phyloP scores from a whole-genome alignment of 2,797 vertebrate genomes.

The Manis pentadactyla region DNA sequence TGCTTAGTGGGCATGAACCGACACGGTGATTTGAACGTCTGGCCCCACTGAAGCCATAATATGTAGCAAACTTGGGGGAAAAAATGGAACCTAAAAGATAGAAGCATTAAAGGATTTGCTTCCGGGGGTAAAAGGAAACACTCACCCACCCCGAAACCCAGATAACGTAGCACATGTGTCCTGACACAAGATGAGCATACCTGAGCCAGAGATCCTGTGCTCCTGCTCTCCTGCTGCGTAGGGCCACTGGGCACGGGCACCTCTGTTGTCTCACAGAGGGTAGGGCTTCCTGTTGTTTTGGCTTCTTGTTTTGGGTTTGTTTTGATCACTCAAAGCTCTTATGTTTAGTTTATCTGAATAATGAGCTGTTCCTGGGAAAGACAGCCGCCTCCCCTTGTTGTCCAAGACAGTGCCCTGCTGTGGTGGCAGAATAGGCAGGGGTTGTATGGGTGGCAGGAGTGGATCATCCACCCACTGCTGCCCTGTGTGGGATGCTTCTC shows the following conservation, averaged over 20 bases:
- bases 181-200: not conserved
- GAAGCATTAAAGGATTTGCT: constrained; percentile 42
- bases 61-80: constrained; percentile 37
- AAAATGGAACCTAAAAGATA: not conserved
- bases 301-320: not conserved
- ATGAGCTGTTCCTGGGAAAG: not conserved
- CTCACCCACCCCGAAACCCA: not conserved
- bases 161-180: not conserved
- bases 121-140: not conserved
- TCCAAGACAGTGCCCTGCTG: not conserved
- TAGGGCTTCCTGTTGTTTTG: not conserved
- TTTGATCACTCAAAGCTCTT: not conserved
- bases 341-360: not conserved
- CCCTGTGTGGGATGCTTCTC: not conserved
- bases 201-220: not conserved
- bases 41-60: constrained; percentile 68
- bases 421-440: not conserved
- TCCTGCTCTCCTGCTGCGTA: too few species aligned
- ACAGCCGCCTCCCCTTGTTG: not conserved
- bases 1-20: not conserved
- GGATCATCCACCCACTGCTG: too few species aligned
- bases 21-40: constrained; percentile 41
- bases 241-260: too few species aligned
- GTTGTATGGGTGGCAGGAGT: too few species aligned
- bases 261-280: not conserved